Evolutionary conservation across 1,140 invertebrate genomes (phyloP), one percentile per base, ranked within the genome.

Genomic region (Zaprionus inermis): DNA sequence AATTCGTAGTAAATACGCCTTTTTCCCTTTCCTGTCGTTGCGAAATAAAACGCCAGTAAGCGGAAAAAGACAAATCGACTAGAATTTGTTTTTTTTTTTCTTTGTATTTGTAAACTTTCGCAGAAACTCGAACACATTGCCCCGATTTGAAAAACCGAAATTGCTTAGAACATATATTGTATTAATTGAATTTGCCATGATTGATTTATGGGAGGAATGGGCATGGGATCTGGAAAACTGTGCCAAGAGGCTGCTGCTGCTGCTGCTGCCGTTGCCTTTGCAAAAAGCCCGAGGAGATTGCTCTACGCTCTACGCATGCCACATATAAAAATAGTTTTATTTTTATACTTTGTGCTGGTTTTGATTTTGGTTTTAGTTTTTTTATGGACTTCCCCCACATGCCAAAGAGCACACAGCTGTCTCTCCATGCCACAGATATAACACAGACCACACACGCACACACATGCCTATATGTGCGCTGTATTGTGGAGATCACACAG

Each of bases 61-160:
- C 91, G 91, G 91, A 92, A 92, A 92, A 92, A 92, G 91, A 92
- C 91, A 92, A 91, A 91, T 91, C 91, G 83, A 92, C 91, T 86
- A 90, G 88, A 92, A 92, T 81, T 54, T 54, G 5, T 0, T 44
- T 32, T 32, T 1, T 32, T 38, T 90, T 69, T 24, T 41, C 6
- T 5, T 32, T 38, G 84, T 69, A 22, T 44, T 9, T 44, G 7
- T 16, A 44, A 52, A 34, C 18, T 38, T n/a, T 32, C 28, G 24
- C n/a, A 18, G 11, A 22, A 60, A 44, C 10, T 56, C 20, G 58
- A 71, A 75, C 81, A 85, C 79, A 85, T 86, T 80, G 72, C 71
- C 41, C 51, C 38, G n/a, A 44, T 28, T 52, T 51, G 55, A 32
- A 52, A 64, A 32, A 10, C 14, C 24, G 41, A 20, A 20, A 71